Percentiles rank a stretch among this genome's conserved stretches.
These are phyloP conservation scores for Apogon talboti DNA, from an alignment of 2,797 vertebrate genomes.

Conservation along the genomic window DNA sequence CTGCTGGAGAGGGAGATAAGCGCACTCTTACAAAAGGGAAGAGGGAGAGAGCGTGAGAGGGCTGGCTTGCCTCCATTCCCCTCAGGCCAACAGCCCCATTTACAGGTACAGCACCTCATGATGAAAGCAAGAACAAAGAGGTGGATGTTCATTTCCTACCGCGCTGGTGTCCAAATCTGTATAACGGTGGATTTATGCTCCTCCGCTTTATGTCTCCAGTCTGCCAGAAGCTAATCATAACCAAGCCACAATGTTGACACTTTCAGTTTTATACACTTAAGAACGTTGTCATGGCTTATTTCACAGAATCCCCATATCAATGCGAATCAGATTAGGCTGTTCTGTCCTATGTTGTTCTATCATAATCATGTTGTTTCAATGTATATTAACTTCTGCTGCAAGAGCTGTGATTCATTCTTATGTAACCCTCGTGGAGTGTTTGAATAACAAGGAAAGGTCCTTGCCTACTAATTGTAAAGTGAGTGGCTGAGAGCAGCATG, in stretches of 20 bases:
- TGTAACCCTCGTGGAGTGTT: conserved; percentile 67
- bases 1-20: conserved; percentile 84
- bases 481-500: conserved; percentile 51
- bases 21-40: conserved; percentile 74
- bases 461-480: conserved; percentile 68
- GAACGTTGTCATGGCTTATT: conserved; percentile 53
- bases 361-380: conserved; percentile 58
- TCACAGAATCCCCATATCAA: conserved; percentile 47
- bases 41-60: conserved; percentile 64
- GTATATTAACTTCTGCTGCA: conserved; percentile 47
- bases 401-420: conserved; percentile 74
- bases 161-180: conserved; percentile 65
- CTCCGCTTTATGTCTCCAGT: conserved; percentile 52
- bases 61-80: conserved; percentile 75
- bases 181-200: conserved; percentile 69
- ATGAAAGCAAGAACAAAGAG: conserved; percentile 81
- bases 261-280: conserved; percentile 58
- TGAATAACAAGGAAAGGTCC: conserved; percentile 70
- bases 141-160: conserved; percentile 70
- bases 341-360: conserved; percentile 46
- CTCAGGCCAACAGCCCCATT: conserved; percentile 76
- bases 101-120: conserved; percentile 81
- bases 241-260: conserved; percentile 49
- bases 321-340: conserved; percentile 53
- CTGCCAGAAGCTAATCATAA: conserved; percentile 58